Conservation (phyloP, 2,888 invertebrate species). For the Syrphus vitripennis region DNA sequence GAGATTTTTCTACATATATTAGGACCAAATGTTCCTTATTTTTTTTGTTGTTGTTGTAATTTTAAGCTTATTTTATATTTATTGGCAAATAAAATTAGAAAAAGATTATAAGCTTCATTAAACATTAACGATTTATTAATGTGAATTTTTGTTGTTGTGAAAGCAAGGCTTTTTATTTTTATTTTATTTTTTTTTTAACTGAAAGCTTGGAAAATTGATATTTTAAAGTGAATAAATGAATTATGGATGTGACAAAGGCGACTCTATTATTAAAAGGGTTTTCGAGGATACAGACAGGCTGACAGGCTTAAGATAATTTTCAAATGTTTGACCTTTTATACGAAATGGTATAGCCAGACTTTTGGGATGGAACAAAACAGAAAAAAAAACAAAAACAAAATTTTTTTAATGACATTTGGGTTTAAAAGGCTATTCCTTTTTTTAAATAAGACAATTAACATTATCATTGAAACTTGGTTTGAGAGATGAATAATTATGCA, state of each 20-base stretch:
- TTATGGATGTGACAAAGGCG: neutral
- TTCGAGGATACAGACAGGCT: neutral
- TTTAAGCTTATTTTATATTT: constrained; percentile 50
- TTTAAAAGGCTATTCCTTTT: neutral
- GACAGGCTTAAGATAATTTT: neutral
- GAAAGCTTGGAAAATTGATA: neutral
- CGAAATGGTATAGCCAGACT: neutral
- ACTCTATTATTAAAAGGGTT: neutral
- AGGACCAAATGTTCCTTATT: neutral
- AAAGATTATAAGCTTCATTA: constrained; percentile 58
- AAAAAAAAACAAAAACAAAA: neutral
- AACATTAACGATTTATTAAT: constrained; percentile 43
- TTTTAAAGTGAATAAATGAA: neutral
- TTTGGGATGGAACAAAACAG: no score
- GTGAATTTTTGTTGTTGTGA: neutral
- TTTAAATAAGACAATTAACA: no score
- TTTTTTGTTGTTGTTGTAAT: neutral
- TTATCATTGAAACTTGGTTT: no score
- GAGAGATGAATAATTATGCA: no score
- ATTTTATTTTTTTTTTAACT: neutral
- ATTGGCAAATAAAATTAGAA: constrained; percentile 58
- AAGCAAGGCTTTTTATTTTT: neutral
- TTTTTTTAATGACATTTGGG: neutral
- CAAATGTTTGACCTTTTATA: neutral
- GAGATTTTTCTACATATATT: constrained; percentile 22